phyloP scores from a whole-genome alignment of 1,140 invertebrate species.

The Brachionus calyciflorus region DNA sequence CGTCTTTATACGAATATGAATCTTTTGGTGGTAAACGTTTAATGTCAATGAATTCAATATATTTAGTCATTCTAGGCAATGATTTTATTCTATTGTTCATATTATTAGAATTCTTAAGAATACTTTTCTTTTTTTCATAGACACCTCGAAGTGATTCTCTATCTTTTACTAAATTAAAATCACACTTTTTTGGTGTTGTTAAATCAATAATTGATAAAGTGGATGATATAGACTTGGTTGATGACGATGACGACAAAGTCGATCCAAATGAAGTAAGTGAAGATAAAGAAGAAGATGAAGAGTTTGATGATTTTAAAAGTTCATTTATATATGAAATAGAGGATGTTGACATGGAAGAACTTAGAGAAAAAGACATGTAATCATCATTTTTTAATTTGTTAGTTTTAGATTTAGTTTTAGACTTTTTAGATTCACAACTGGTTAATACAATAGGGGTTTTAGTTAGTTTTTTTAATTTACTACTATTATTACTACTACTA shows the following conservation, averaged over 20 bases:
- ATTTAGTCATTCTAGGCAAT: conserved; percentile 1
- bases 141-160: too few relatives aligned
- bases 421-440: neutral
- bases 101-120: too few relatives aligned
- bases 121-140: too few relatives aligned
- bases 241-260: neutral
- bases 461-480: neutral
- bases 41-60: neutral
- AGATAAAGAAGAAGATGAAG: neutral
- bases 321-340: conserved; percentile 34
- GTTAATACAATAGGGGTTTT: neutral
- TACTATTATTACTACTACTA: conserved; percentile 32
- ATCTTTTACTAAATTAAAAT: too few relatives aligned
- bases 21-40: neutral
- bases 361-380: conserved; percentile 17
- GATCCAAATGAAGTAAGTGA: neutral
- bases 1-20: neutral
- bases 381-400: conserved; percentile 10
- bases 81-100: too few relatives aligned
- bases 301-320: neutral
- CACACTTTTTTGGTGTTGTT: neutral
- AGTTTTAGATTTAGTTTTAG: neutral
- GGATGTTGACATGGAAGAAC: conserved; percentile 18
- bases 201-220: neutral
- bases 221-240: neutral